These are phyloP conservation scores for Ormyrus pomaceus DNA, from an alignment of 2,888 invertebrate species.

Conservation along the genomic window DNA sequence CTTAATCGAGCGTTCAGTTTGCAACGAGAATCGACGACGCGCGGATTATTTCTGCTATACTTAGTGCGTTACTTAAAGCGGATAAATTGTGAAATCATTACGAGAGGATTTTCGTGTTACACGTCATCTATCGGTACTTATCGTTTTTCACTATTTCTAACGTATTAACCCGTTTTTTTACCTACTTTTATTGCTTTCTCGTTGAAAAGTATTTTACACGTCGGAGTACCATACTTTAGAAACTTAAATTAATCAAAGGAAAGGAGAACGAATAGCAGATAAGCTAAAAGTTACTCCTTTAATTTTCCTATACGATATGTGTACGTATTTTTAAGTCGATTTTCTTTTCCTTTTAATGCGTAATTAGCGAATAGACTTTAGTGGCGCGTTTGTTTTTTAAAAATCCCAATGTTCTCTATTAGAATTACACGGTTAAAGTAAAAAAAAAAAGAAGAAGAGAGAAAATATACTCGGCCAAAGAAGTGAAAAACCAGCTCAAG, in stretches of 20 bases:
- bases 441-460: background rate
- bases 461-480: slow-evolving; percentile 42
- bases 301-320: background rate
- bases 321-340: slow-evolving; percentile 32
- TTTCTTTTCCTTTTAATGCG: slow-evolving; percentile 33
- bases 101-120: slow-evolving; percentile 31
- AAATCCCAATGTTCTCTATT: slow-evolving; percentile 45
- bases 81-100: slow-evolving; percentile 28
- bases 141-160: slow-evolving; percentile 8
- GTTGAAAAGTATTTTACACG: slow-evolving; percentile 2
- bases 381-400: slow-evolving; percentile 32
- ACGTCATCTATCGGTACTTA: background rate
- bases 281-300: slow-evolving; percentile 11
- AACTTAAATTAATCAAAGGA: slow-evolving; percentile 18
- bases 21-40: background rate
- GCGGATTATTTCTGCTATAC: background rate
- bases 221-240: slow-evolving; percentile 19
- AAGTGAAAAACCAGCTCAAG: slow-evolving; percentile 40
- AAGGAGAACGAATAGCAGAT: slow-evolving; percentile 15
- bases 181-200: slow-evolving; percentile 6
- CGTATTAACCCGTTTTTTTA: slow-evolving; percentile 1
- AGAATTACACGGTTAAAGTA: slow-evolving; percentile 1
- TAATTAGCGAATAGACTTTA: slow-evolving; percentile 9
- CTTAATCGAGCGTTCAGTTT: slow-evolving; percentile 19
- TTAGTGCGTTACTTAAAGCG: slow-evolving; percentile 3